Conservation (phyloP, 2,888 invertebrate species). For the Lysandra coridon region DNA sequence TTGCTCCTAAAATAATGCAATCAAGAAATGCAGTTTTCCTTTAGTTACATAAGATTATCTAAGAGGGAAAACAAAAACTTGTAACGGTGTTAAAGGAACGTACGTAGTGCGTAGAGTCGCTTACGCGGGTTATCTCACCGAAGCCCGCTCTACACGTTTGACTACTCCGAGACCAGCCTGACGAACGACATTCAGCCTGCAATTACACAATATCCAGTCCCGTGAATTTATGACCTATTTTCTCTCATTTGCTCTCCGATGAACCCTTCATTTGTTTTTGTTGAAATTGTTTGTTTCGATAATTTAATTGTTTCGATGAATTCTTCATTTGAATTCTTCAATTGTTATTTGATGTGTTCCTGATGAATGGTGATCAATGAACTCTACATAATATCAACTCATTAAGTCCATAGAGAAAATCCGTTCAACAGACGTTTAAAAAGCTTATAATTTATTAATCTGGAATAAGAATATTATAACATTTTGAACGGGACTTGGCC, state of each 20-base stretch:
- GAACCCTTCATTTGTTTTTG: background rate
- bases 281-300: no score
- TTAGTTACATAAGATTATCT: slow-evolving; percentile 2
- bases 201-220: slow-evolving; percentile 9
- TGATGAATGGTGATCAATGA: no score
- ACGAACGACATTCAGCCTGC: slow-evolving; percentile 1
- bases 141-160: slow-evolving; percentile 21
- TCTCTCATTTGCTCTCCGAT: background rate
- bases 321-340: no score
- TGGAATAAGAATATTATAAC: no score
- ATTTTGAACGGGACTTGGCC: no score
- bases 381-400: background rate
- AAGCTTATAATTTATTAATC: no score
- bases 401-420: background rate
- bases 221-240: background rate
- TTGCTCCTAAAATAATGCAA: background rate
- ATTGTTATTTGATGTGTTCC: no score
- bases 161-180: slow-evolving; percentile 4
- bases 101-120: background rate
- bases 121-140: slow-evolving; percentile 9
- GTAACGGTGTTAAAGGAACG: slow-evolving; percentile 10
- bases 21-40: background rate
- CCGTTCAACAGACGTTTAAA: background rate
- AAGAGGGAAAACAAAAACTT: slow-evolving; percentile 22
- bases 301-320: no score